phyloP scores from a whole-genome alignment of 2,888 invertebrate genomes.

The Lycophotia porphyrea region DNA sequence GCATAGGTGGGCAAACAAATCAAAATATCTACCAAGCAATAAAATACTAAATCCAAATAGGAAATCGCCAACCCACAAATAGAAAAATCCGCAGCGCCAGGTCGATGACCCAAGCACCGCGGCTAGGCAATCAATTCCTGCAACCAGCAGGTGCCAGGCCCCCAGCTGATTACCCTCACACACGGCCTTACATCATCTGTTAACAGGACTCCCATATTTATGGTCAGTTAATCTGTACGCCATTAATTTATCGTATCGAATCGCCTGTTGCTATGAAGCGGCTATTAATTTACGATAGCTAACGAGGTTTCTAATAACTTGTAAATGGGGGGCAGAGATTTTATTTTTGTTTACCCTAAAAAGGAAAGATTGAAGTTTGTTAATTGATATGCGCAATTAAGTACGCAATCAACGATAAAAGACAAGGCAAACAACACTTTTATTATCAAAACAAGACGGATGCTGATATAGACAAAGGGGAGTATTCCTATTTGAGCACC shows the following conservation, averaged over 20 bases:
- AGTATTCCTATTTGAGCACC: too few relatives aligned
- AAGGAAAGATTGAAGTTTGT: not conserved
- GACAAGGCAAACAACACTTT: not conserved
- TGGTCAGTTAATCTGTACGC: constrained; percentile 29
- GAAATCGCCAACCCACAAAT: constrained; percentile 1
- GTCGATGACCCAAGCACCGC: constrained; percentile 18
- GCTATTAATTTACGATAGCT: constrained; percentile 41
- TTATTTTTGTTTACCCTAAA: not conserved
- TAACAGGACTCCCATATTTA: constrained; percentile 56
- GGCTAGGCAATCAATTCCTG: constrained; percentile 55
- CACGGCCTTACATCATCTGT: constrained; percentile 53
- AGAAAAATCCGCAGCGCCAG: constrained; percentile 29
- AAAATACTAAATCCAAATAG: not conserved
- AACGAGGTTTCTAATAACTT: constrained; percentile 48
- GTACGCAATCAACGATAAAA: not conserved
- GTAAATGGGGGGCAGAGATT: not conserved
- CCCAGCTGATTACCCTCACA: constrained; percentile 55
- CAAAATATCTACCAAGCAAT: not conserved
- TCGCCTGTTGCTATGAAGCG: constrained; percentile 26
- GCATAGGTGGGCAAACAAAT: not conserved
- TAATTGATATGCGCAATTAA: constrained; percentile 9
- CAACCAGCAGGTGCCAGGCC: constrained; percentile 54
- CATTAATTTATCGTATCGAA: constrained; percentile 54
- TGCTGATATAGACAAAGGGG: not conserved
- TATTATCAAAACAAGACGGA: constrained; percentile 1